Percentiles rank a stretch among this genome's conserved stretches.
phyloP scores from a whole-genome alignment of 2,888 invertebrate species.

The Epistrophella euchroma region DNA sequence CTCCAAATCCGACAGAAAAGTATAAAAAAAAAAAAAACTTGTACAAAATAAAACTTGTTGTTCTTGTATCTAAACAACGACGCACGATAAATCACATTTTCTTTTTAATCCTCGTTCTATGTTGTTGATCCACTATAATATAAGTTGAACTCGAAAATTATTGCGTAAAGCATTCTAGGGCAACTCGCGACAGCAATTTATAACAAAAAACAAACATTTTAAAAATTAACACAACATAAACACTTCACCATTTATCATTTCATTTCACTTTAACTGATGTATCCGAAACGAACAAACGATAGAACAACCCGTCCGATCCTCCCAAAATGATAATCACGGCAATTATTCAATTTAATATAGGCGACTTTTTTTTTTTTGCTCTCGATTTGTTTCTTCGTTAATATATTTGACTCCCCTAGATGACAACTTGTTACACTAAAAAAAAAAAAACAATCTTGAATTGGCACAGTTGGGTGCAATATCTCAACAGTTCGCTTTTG shows the following conservation, averaged over 20 bases:
- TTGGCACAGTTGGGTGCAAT: constrained; percentile 20
- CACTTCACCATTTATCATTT: constrained; percentile 62
- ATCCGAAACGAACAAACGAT: constrained; percentile 6
- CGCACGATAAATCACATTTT: constrained; percentile 67
- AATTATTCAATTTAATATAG: constrained; percentile 70
- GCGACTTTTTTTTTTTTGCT: constrained; percentile 33
- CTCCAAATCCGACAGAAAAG: constrained; percentile 22
- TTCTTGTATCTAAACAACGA: neutral
- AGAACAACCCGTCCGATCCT: constrained; percentile 49
- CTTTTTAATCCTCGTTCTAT: constrained; percentile 51
- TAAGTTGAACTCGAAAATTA: constrained; percentile 33
- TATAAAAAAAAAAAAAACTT: constrained; percentile 24
- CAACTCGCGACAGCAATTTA: constrained; percentile 2
- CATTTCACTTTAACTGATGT: constrained; percentile 23
- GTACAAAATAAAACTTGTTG: constrained; percentile 48
- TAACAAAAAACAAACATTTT: constrained; percentile 30
- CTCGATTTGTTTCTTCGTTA: constrained; percentile 10
- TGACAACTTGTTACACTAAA: constrained; percentile 51
- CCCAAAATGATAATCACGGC: constrained; percentile 58
- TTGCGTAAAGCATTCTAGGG: constrained; percentile 43
- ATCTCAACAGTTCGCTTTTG: constrained; percentile 40
- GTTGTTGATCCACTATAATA: constrained; percentile 33
- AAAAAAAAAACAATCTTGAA: constrained; percentile 11
- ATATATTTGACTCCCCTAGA: constrained; percentile 16
- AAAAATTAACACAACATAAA: constrained; percentile 52